A percentile compares a stretch with the other conserved stretches of the same genome.
Conservation (phyloP, 2,888 invertebrate genomes). For the Dynastes maya region DNA sequence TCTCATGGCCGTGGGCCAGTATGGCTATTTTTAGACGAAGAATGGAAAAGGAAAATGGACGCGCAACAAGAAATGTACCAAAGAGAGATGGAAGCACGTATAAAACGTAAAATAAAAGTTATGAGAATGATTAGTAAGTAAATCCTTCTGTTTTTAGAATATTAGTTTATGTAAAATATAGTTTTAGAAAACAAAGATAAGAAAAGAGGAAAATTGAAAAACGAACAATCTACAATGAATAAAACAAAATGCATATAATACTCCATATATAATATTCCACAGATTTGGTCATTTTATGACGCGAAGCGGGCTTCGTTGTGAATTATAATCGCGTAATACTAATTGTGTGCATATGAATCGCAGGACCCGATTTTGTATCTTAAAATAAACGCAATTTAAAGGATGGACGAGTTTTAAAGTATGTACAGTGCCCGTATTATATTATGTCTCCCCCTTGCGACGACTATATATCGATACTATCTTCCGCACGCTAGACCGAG, state of each 20-base stretch:
- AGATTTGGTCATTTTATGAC: not conserved
- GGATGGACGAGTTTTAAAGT: not conserved
- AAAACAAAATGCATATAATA: constrained; percentile 8
- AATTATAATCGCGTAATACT: not conserved
- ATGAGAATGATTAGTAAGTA: constrained; percentile 41
- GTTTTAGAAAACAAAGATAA: constrained; percentile 45
- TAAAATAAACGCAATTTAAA: constrained; percentile 31
- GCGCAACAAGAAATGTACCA: constrained; percentile 54
- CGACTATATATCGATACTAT: too few species aligned
- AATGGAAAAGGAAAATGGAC: constrained; percentile 55
- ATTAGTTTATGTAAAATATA: not conserved
- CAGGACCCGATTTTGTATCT: too few species aligned
- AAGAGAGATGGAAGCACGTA: constrained; percentile 46
- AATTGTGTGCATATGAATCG: not conserved
- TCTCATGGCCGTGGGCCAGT: constrained; percentile 61
- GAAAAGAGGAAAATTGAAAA: constrained; percentile 12
- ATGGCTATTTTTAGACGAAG: constrained; percentile 63
- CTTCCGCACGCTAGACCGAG: too few species aligned
- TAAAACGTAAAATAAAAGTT: constrained; percentile 46
- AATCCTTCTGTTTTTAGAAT: not conserved
- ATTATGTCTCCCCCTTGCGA: too few species aligned
- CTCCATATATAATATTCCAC: not conserved
- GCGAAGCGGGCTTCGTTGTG: not conserved
- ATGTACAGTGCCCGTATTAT: too few species aligned
- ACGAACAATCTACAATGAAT: not conserved